Evolutionary conservation across 1,140 invertebrate genomes (phyloP), one percentile per base, ranked within the genome.

Genomic region (Drosophila kanapiae): DNA sequence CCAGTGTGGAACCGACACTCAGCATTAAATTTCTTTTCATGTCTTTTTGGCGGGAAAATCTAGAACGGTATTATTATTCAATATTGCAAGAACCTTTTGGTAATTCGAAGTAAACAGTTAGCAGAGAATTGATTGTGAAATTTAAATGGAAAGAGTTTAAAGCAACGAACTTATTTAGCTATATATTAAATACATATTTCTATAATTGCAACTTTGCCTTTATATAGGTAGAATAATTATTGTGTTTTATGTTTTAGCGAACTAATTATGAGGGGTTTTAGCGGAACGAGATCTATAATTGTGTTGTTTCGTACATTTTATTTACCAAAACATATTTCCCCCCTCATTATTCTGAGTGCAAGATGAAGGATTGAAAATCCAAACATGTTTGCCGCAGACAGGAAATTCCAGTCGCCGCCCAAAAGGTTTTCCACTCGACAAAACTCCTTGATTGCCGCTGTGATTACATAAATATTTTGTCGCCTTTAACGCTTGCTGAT

Each of bases 331-430:
- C 0, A 9, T 23, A 1, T 1, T 27, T 8, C 13, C 27, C 45
- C 13, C 0, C 5, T 0, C 11, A 40, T 58, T 42, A 35, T 35
- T 33, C 8, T 4, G 11, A 40, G 23, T 56, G 60, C 48, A 38
- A 67, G 31, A 31, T 38, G 9, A 23, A 40, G n/a, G 14, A 35
- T 51, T 51, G 4, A 33, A 51, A 51, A 51, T 33, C 7, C 6
- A 38, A 47, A 37, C 29, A 16, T 29, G 23, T 42, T 31, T 11
- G 1, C 14, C 6, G 3, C 23, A 29, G 49, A 71, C 69, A 48
- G 69, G 69, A 71, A 71, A 70, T 57, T 27, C 9, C 23, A 43
- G 38, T 53, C 29, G 40, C 40, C 16, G 11, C 18, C 58, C 16
- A 33, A 40, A 64, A 57, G 37, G 43, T 31, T 68, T 38, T 9